Conservation (phyloP, 2,797 vertebrate species). For the Malacoctenus gilli region DNA sequence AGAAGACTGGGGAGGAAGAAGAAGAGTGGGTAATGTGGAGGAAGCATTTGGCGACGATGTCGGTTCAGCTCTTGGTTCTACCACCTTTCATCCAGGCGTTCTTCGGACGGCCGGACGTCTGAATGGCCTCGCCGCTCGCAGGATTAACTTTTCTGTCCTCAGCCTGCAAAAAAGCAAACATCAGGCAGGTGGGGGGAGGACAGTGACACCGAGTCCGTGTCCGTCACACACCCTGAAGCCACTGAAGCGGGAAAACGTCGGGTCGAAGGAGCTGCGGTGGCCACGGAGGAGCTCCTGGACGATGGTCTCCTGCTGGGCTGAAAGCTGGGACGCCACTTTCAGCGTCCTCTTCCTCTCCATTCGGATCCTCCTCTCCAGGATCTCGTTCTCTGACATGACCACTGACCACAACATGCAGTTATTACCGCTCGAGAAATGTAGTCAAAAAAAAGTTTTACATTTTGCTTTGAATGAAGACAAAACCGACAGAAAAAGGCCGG, state of each 20-base stretch:
- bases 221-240: conserved; percentile 71
- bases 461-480: no score
- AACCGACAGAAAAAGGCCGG: no score
- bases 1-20: no score
- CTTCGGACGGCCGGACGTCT: no score
- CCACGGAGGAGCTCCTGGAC: conserved; percentile 78
- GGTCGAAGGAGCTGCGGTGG: conserved; percentile 80
- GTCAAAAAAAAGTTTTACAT: neutral
- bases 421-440: no score
- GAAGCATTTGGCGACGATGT: no score
- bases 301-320: conserved; percentile 69
- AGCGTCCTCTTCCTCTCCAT: conserved; percentile 75
- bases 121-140: no score
- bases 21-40: no score
- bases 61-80: no score
- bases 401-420: conserved; percentile 74
- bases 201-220: neutral
- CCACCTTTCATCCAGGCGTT: no score
- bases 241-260: conserved; percentile 79
- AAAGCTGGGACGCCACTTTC: conserved; percentile 53
- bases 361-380: conserved; percentile 77
- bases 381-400: conserved; percentile 85
- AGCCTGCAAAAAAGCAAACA: conserved; percentile 53
- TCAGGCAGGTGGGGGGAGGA: neutral
- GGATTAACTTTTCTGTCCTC: conserved; percentile 75